Base-by-base conservation (phyloP, 2,888 invertebrate species). In the Agriopis marginaria region DNA sequence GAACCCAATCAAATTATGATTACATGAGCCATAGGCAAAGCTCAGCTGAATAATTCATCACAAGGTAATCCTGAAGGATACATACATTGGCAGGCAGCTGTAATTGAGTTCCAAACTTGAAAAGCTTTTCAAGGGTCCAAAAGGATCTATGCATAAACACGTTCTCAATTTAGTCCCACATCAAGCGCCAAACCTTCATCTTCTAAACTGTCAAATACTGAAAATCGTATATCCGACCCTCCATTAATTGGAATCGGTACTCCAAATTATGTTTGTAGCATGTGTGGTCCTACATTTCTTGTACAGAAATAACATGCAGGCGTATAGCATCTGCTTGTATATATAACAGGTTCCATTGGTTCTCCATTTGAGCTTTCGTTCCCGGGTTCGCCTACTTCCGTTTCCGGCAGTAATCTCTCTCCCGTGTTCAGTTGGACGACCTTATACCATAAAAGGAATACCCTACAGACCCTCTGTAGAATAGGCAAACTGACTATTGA, bases 101-200 rank as follows among this genome's bases (percentile, higher is more conserved):
- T 68, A 71, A 75, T 75, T 71, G 72, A 74, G 72, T 70, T 64
- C 56, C 63, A 61, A 61, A 69, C 72, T 67, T 72, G 68, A 74
- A 75, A 65, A 66, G 66, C 66, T 70, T 73, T 76, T 58, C 61
- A 64, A 71, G 69, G 70, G 64, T 66, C 50, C 56, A 55, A 72
- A 67, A 67, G 67, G 63, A 56, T 71, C 63, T 71, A 47, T 71
- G 67, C 67, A 68, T 72, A 74, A 74, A 75, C 73, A 73, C 68
- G 71, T 70, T 71, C 56, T 63, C 71, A 66, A 68, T 73, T 68
- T 68, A 72, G 74, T 68, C 75, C 74, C 73, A 69, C 67, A 68
- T 77, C 77, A 75, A 72, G 70, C 68, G 68, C 67, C 73, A 69
- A 69, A 77, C 75, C 75, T 73, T 66, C 73, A 71, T 76, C 72